Base-by-base conservation (phyloP, 2,113 vertebrate genomes). In the Leucosticte australis region DNA sequence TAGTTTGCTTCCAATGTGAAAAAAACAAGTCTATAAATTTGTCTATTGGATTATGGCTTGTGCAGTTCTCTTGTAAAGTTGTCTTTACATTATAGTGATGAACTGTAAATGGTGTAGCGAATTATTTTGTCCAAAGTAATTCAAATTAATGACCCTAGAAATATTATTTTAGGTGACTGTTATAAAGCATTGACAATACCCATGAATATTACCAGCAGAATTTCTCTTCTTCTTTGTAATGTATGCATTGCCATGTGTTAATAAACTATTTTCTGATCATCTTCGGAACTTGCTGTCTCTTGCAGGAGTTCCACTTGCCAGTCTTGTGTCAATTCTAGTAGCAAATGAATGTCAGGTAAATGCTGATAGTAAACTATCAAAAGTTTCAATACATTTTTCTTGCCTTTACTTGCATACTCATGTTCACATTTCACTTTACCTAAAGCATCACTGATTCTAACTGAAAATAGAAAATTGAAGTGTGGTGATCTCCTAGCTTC, bases 61-160 rank as follows among this genome's bases (percentile, higher is more conserved):
- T 90, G 80, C 77, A 87, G 90, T 88, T 94, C 94, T 91, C 74
- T 92, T 76, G 59, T 87, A 68, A 69, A 87, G 69, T 81, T 81
- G 85, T 92, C 92, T 90, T 77, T 92, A 83, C 87, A 96, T 95
- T 95, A 95, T 68, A 82, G 76, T 95, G 94, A 97, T 96, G 92
- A 97, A 96, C 85, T 96, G 63, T 94, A 97, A 97, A 96, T 95
- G 86, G 65, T 9, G 3, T 52, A 71, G 78, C 96, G 82, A 46
- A 80, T 97, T 93, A 97, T 96, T 97, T 97, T 97, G 82, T 75
- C 69, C 83, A 91, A 90, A 96, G 60, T 97, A 96, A 97, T 97
- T 98, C 94, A 96, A 92, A 94, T 91, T 94, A 98, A 97, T 97
- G 91, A 81, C 63, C 94, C 83, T 94, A 95, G 89, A 95, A 97